Conservation (phyloP, 2,113 vertebrate genomes). For the Gymnocephalus cernua region DNA sequence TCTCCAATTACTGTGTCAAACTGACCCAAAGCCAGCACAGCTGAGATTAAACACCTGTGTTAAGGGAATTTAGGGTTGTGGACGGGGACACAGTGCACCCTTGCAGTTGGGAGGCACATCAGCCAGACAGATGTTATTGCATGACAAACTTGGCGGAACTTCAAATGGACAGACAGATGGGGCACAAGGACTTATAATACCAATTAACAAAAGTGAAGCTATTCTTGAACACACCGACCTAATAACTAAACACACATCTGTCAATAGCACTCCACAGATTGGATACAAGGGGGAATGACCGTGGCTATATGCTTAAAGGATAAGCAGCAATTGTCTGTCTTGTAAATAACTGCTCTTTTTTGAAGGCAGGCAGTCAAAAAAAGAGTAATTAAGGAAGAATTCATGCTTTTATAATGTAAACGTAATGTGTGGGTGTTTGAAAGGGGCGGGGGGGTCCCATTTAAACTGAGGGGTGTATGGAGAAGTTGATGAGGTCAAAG, state of each 20-base stretch:
- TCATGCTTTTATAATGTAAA: neutral
- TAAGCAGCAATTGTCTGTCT: neutral
- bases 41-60: conserved; percentile 29
- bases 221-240: conserved; percentile 36
- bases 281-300: neutral
- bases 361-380: neutral
- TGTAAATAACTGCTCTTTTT: conserved; percentile 3
- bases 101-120: neutral
- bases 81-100: conserved; percentile 25
- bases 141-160: conserved; percentile 19
- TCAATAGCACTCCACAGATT: conserved; percentile 29
- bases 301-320: conserved; percentile 37
- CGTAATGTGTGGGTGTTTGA: neutral
- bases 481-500: conserved; percentile 8
- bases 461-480: neutral
- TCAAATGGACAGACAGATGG: conserved; percentile 68
- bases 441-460: neutral
- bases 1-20: conserved; percentile 1
- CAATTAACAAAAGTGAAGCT: conserved; percentile 75
- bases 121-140: conserved; percentile 48
- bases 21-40: neutral
- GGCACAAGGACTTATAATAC: conserved; percentile 53
- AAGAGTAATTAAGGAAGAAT: neutral
- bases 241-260: conserved; percentile 67
- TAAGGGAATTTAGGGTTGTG: conserved; percentile 13